Evolutionary conservation across 2,888 invertebrate genomes (phyloP).

Genomic region (Pimpla rufipes): DNA sequence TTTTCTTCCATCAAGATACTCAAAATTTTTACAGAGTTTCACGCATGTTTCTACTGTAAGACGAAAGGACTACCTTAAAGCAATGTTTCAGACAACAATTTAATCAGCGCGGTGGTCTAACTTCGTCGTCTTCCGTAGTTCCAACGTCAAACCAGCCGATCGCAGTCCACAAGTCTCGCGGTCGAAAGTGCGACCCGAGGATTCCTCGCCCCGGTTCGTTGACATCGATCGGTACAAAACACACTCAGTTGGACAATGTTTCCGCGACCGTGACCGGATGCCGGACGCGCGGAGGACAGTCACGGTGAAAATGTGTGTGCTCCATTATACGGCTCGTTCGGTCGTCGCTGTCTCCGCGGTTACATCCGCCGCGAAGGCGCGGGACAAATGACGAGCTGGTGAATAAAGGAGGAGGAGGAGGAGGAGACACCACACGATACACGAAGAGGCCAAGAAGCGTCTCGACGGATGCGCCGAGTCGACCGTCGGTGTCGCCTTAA

Average conservation of each 20-base stretch:
- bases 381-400: slow-evolving; percentile 1
- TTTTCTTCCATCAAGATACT: too few relatives aligned
- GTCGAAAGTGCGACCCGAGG: slow-evolving; percentile 16
- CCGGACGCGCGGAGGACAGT: slow-evolving; percentile 76
- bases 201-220: slow-evolving; percentile 73
- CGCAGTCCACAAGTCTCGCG: neutral
- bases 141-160: neutral
- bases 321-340: slow-evolving; percentile 39
- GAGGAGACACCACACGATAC: neutral
- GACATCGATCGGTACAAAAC: slow-evolving; percentile 72
- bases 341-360: slow-evolving; percentile 6
- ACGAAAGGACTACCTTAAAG: too few relatives aligned
- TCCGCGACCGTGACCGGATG: slow-evolving; percentile 75
- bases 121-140: neutral
- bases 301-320: slow-evolving; percentile 71
- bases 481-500: slow-evolving; percentile 18
- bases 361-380: slow-evolving; percentile 35
- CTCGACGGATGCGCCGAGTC: neutral
- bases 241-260: slow-evolving; percentile 73
- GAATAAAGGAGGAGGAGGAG: slow-evolving; percentile 8
- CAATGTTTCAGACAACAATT: neutral
- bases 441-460: neutral
- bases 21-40: too few relatives aligned
- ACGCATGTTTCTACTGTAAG: too few relatives aligned
- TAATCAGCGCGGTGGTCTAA: neutral